phyloP scores from a whole-genome alignment of 2,113 vertebrate genomes.

The Heterochromis multidens region DNA sequence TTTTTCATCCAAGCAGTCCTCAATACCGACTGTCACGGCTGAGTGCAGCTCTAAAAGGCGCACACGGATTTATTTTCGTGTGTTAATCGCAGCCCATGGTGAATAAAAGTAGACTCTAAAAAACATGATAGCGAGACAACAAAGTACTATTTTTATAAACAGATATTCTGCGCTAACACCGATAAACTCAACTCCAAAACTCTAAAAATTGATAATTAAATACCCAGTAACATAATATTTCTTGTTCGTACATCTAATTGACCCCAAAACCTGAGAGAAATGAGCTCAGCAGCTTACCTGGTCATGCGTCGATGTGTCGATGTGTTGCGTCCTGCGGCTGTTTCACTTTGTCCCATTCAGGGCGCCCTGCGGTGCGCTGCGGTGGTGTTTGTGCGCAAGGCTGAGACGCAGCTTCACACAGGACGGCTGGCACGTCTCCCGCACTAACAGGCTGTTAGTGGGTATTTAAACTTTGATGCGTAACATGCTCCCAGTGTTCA shows the following conservation, averaged over 20 bases:
- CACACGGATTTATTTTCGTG: neutral
- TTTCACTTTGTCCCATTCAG: neutral
- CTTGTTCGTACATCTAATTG: accelerated
- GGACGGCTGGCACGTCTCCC: neutral
- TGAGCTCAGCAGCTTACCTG: conserved; percentile 5
- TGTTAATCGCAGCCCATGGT: neutral
- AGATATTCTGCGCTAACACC: neutral
- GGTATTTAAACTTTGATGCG: neutral
- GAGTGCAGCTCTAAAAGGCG: neutral
- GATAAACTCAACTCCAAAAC: neutral
- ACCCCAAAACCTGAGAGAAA: neutral
- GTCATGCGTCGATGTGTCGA: neutral
- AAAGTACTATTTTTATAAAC: neutral
- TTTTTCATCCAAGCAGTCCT: neutral
- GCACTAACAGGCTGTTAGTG: neutral
- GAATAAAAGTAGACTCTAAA: neutral
- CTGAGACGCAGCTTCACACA: neutral
- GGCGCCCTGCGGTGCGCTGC: neutral
- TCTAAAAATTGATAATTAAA: neutral
- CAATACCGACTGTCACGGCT: neutral
- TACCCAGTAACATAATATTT: neutral
- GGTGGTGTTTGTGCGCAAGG: neutral
- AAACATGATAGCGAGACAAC: neutral
- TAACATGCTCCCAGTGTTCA: neutral
- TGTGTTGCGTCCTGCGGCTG: neutral